Conservation (phyloP, 92 coral and sea anemone genomes). For the Siderastrea radians region DNA sequence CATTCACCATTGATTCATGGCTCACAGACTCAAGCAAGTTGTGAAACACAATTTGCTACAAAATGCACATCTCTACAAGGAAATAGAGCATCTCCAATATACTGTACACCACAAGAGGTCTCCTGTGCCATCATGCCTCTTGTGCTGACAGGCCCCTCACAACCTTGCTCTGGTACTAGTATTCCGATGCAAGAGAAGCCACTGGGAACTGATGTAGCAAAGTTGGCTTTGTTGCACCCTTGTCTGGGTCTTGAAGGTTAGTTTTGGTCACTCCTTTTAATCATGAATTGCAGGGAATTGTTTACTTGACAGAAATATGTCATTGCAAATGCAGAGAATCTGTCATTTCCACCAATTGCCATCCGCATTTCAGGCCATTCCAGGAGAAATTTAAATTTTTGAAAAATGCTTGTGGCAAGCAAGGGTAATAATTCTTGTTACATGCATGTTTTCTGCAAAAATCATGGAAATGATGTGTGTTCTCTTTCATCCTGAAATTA, state of each 20-base stretch:
- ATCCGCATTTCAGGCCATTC: too few species aligned
- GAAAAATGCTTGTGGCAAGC: too few species aligned
- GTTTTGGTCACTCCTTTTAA: background rate
- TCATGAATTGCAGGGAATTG: background rate
- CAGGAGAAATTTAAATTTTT: too few species aligned
- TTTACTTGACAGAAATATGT: too few species aligned
- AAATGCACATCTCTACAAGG: background rate
- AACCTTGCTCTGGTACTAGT: background rate
- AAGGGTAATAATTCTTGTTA: too few species aligned
- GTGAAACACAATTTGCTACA: background rate
- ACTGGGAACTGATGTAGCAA: background rate
- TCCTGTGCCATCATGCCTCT: background rate
- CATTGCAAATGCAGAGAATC: too few species aligned
- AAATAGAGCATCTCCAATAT: slow-evolving; percentile 7
- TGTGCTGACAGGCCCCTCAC: slow-evolving; percentile 17
- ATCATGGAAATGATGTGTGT: too few species aligned
- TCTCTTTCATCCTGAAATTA: too few species aligned
- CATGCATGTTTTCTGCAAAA: too few species aligned
- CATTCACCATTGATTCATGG: background rate
- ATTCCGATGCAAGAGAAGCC: background rate
- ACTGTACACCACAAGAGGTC: slow-evolving; percentile 19
- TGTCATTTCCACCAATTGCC: too few species aligned
- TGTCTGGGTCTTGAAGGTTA: background rate
- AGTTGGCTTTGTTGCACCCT: too few species aligned
- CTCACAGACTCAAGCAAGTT: slow-evolving; percentile 1